Percentiles rank a stretch among this genome's conserved stretches.
These are phyloP conservation scores for Ctenicera cuprea DNA, from an alignment of 2,888 invertebrate species.

Conservation along the genomic window DNA sequence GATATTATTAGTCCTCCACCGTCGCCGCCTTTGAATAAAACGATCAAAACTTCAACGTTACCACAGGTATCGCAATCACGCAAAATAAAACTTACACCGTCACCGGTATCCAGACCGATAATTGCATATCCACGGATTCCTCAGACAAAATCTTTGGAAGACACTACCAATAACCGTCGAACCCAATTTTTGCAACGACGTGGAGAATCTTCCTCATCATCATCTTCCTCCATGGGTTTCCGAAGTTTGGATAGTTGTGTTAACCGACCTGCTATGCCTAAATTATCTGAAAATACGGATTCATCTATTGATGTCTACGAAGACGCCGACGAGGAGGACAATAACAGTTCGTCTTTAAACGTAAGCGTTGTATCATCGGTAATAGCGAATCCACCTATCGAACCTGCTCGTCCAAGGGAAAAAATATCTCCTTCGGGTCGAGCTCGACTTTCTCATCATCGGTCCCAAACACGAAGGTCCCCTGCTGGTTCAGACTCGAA, in stretches of 20 bases:
- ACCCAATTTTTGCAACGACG: slow-evolving; percentile 76
- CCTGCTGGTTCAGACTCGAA: slow-evolving; percentile 69
- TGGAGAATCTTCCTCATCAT: slow-evolving; percentile 75
- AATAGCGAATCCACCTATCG: slow-evolving; percentile 65
- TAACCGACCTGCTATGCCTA: slow-evolving; percentile 70
- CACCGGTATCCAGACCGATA: slow-evolving; percentile 44
- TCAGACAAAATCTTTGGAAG: slow-evolving; percentile 76
- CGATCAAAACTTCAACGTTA: slow-evolving; percentile 60
- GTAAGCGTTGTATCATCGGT: slow-evolving; percentile 69
- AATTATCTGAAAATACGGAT: slow-evolving; percentile 74
- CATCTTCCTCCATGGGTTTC: slow-evolving; percentile 78
- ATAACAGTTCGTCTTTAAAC: slow-evolving; percentile 73
- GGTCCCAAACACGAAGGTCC: slow-evolving; percentile 65
- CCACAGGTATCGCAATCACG: slow-evolving; percentile 60
- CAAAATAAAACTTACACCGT: slow-evolving; percentile 58
- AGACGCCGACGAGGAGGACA: slow-evolving; percentile 74
- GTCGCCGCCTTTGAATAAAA: slow-evolving; percentile 71
- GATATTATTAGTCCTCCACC: slow-evolving; percentile 75
- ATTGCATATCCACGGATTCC: slow-evolving; percentile 68
- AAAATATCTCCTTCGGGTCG: slow-evolving; percentile 69
- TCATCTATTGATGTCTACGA: slow-evolving; percentile 73
- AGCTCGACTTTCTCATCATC: slow-evolving; percentile 61
- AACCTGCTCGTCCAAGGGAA: slow-evolving; percentile 63
- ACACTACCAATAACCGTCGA: slow-evolving; percentile 74
- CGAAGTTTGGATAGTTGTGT: slow-evolving; percentile 78